Percentiles rank a stretch among this genome's conserved stretches.
Evolutionary conservation across 2,797 vertebrate genomes (phyloP).

Genomic region (Alectoris magna): DNA sequence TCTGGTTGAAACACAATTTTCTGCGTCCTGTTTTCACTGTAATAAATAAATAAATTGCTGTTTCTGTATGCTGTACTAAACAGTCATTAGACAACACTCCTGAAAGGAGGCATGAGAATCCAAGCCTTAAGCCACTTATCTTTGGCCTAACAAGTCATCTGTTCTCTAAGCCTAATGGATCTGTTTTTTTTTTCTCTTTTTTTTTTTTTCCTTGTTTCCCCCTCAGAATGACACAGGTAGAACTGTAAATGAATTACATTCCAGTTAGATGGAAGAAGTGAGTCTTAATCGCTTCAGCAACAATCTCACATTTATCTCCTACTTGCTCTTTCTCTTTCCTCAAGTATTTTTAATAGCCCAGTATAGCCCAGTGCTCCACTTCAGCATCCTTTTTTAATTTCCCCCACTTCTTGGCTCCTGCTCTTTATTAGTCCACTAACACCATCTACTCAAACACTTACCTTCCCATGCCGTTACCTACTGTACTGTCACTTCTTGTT

Average conservation of each 20-base stretch:
- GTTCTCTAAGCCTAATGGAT: neutral
- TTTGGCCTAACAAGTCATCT: neutral
- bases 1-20: neutral
- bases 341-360: neutral
- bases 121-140: neutral
- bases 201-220: neutral
- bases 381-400: neutral
- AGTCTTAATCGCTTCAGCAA: neutral
- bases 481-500: neutral
- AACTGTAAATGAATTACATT: neutral
- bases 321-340: neutral
- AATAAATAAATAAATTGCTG: neutral
- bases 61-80: neutral
- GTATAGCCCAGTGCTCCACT: neutral
- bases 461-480: neutral
- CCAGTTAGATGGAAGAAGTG: neutral
- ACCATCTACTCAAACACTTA: neutral
- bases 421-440: neutral
- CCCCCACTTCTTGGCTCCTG: neutral
- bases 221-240: neutral
- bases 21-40: neutral
- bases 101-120: neutral
- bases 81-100: neutral
- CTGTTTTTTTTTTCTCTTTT: neutral
- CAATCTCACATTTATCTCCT: neutral